phyloP scores from a whole-genome alignment of 2,797 vertebrate species.

The Sternotherus odoratus region DNA sequence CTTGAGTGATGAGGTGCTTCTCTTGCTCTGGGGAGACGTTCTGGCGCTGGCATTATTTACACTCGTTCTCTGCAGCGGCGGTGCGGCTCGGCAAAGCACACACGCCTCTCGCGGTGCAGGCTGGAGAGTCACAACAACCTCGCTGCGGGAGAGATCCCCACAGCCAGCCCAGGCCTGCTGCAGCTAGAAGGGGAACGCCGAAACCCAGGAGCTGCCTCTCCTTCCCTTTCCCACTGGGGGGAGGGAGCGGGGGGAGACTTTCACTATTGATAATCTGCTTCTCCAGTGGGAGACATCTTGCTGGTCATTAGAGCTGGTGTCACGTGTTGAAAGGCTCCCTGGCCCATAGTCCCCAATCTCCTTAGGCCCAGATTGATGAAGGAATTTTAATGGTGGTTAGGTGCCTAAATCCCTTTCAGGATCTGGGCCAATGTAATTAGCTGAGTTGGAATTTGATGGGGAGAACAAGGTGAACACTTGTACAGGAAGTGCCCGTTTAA shows the following conservation, averaged over 20 bases:
- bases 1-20: neutral
- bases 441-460: neutral
- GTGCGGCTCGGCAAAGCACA: neutral
- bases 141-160: neutral
- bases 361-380: neutral
- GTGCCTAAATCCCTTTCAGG: neutral
- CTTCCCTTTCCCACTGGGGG: neutral
- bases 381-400: neutral
- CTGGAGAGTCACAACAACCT: neutral
- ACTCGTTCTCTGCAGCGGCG: neutral
- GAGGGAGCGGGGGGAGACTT: neutral
- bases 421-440: neutral
- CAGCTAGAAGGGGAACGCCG: neutral
- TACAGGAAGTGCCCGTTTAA: neutral
- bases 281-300: neutral
- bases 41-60: neutral
- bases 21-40: neutral
- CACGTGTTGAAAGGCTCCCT: neutral
- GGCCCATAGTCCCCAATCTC: neutral
- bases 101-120: neutral
- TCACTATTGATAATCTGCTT: neutral
- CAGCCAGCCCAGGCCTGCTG: neutral
- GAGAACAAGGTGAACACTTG: neutral
- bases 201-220: neutral
- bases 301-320: neutral